phyloP scores from a whole-genome alignment of 2,797 vertebrate species.

The Sparus aurata region DNA sequence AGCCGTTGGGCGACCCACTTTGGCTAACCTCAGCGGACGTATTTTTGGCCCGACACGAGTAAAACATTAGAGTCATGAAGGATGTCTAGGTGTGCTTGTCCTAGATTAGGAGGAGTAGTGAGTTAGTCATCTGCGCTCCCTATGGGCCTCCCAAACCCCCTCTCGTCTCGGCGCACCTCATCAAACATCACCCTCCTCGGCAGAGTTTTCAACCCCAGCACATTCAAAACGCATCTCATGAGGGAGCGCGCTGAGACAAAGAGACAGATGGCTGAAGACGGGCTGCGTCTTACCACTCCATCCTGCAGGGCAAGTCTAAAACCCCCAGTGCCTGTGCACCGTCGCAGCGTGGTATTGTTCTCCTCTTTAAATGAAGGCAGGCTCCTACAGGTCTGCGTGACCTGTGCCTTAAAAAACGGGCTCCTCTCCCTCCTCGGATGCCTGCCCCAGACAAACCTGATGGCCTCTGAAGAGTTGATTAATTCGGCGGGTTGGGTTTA shows the following conservation, averaged over 20 bases:
- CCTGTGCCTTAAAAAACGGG: conserved; percentile 73
- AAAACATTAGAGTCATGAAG: conserved; percentile 88
- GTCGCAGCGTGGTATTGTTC: conserved; percentile 39
- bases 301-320: conserved; percentile 62
- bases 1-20: conserved; percentile 87
- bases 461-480: conserved; percentile 83
- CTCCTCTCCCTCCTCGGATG: conserved; percentile 57
- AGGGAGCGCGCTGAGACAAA: conserved; percentile 67
- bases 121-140: conserved; percentile 83
- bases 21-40: conserved; percentile 85
- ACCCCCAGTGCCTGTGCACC: conserved; percentile 51
- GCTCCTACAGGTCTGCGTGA: conserved; percentile 71
- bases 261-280: conserved; percentile 79
- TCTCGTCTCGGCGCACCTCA: conserved; percentile 75
- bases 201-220: conserved; percentile 68
- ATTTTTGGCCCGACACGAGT: conserved; percentile 87
- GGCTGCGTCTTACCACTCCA: conserved; percentile 61
- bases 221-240: conserved; percentile 72
- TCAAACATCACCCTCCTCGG: conserved; percentile 81
- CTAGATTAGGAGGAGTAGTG: conserved; percentile 86
- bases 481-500: conserved; percentile 79
- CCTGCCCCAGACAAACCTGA: conserved; percentile 77
- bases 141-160: conserved; percentile 68
- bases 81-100: conserved; percentile 88
- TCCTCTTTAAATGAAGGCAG: conserved; percentile 33